phyloP scores from a whole-genome alignment of 2,113 vertebrate genomes.

The Pterocles burchelli region DNA sequence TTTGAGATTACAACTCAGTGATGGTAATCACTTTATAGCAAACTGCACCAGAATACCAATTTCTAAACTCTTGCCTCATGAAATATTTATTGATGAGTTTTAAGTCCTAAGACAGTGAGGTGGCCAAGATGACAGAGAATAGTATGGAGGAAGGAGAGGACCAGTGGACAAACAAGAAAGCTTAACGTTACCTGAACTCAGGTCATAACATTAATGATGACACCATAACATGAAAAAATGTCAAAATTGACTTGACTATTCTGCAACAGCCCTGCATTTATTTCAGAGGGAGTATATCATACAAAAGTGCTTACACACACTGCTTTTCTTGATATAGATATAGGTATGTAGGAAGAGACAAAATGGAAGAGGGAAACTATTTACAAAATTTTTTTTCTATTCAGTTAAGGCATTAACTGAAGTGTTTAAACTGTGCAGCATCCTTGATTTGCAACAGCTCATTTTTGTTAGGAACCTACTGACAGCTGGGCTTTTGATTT shows the following conservation, averaged over 20 bases:
- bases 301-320: neutral
- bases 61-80: conserved; percentile 7
- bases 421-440: neutral
- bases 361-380: neutral
- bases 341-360: neutral
- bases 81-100: neutral
- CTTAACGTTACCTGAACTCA: neutral
- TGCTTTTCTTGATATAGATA: neutral
- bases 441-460: neutral
- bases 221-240: neutral
- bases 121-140: neutral
- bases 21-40: conserved; percentile 20
- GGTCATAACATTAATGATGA: neutral
- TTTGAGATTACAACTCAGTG: conserved; percentile 26
- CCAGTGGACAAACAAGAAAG: neutral
- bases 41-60: conserved; percentile 21
- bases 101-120: neutral
- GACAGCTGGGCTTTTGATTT: neutral
- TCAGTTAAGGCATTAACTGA: neutral
- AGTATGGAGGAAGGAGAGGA: neutral
- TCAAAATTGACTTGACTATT: neutral
- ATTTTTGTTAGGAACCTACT: neutral
- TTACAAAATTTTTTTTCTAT: neutral
- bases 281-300: neutral
- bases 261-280: neutral